Conservation (phyloP, 1,140 invertebrate genomes). For the Drosophila hydei region DNA sequence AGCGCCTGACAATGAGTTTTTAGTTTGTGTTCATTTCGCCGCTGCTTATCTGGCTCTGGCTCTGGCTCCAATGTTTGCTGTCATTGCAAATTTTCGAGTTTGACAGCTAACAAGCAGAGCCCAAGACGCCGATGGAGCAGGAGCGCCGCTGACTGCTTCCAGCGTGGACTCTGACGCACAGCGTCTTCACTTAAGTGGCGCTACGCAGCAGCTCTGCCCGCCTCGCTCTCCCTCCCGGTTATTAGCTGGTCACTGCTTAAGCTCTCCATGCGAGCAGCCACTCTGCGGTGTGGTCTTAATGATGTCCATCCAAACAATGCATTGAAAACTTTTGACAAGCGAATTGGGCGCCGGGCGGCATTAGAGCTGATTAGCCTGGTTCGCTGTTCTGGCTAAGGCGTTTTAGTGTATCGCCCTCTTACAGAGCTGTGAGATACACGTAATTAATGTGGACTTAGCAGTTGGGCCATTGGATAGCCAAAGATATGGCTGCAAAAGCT, state of each 20-base stretch:
- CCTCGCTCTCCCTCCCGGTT: slow-evolving; percentile 43
- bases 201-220: slow-evolving; percentile 57
- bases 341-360: slow-evolving; percentile 19
- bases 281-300: slow-evolving; percentile 69
- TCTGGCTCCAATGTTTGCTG: slow-evolving; percentile 76
- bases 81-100: slow-evolving; percentile 83
- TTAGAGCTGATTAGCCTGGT: slow-evolving; percentile 66
- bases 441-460: slow-evolving; percentile 67
- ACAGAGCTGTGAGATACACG: slow-evolving; percentile 47
- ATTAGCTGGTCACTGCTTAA: slow-evolving; percentile 63
- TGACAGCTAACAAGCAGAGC: slow-evolving; percentile 81
- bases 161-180: slow-evolving; percentile 58
- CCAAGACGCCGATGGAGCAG: slow-evolving; percentile 12
- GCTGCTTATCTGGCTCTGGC: slow-evolving; percentile 58
- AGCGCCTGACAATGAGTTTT: slow-evolving; percentile 82
- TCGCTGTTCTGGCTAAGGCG: slow-evolving; percentile 39
- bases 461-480: slow-evolving; percentile 47
- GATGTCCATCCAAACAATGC: slow-evolving; percentile 68
- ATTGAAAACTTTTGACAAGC: slow-evolving; percentile 39
- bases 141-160: slow-evolving; percentile 42
- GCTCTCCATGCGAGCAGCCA: slow-evolving; percentile 46
- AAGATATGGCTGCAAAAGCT: slow-evolving; percentile 37
- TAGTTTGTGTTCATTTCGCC: slow-evolving; percentile 74
- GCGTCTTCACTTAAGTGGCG: slow-evolving; percentile 77
- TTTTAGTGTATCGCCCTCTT: slow-evolving; percentile 19